Evolutionary conservation across 2,888 invertebrate species (phyloP).

Genomic region (Uropetala carovei): DNA sequence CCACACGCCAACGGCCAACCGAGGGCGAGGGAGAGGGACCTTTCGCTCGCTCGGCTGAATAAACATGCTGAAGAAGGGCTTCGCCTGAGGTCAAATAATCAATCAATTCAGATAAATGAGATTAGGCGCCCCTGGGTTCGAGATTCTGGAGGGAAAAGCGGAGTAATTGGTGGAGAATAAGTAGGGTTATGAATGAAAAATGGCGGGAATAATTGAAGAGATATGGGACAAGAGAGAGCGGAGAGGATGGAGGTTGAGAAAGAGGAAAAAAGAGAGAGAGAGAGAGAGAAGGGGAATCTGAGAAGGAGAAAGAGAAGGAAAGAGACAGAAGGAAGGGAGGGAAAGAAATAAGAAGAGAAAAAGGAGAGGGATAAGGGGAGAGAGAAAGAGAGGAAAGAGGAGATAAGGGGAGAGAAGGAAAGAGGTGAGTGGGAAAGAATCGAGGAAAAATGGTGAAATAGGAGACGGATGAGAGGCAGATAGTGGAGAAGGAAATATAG

Average conservation of each 20-base stretch:
- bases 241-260: not conserved
- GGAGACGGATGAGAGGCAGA: no score
- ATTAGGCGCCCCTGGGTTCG: not conserved
- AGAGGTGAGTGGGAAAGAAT: not conserved
- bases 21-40: not conserved
- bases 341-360: not conserved
- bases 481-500: no score
- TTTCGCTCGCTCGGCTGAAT: not conserved
- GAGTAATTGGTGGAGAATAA: not conserved
- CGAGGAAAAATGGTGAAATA: not conserved
- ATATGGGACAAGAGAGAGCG: not conserved
- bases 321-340: not conserved
- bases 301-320: not conserved
- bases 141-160: not conserved
- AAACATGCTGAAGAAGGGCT: not conserved
- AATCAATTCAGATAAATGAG: constrained; percentile 25
- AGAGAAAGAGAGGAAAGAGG: not conserved
- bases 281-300: not conserved
- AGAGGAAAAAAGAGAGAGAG: not conserved
- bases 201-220: not conserved
- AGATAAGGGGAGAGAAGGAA: not conserved
- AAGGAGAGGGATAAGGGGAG: not conserved
- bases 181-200: not conserved
- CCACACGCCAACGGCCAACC: not conserved
- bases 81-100: not conserved